Evolutionary conservation across 2,888 invertebrate species (phyloP), one percentile per base, ranked within the genome.

Genomic region (Ennomos fuscantarius): DNA sequence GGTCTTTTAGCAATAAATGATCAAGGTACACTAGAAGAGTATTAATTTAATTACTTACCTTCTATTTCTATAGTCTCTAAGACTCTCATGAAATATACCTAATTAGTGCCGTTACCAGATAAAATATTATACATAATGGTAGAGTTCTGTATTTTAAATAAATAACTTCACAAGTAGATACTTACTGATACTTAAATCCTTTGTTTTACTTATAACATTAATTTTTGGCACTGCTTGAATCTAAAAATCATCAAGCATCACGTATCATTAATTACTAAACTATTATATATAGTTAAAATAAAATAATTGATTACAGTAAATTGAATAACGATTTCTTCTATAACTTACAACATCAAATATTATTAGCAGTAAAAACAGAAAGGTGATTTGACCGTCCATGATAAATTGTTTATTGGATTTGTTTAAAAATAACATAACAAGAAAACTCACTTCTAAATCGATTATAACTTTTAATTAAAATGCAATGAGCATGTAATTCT

Each of bases 401-500:
- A 60, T 68, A 54, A 40, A 32, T 49, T 54, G 35, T 43, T 35
- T 33, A 37, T 1, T 11, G 13, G 24, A 24, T 24, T 24, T 45
- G 1, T 6, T 15, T 40, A 49, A 53, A 52, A 55, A 55, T 62
- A 58, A 58, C 41, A 53, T 37, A 56, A 47, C 44, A 33, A 61
- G 60, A 70, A 69, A 58, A 67, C 66, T 67, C 52, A 64, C 63
- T 57, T 50, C 56, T 35, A 60, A 74, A 74, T 66, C 74, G 74
- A 82, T 81, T 79, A 71, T 59, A 68, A 66, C 55, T 65, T 55
- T 65, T 75, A 75, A 81, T 84, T 70, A 68, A 82, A 84, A 76
- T 66, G 67, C 79, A 79, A 56, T 66, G 65, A 76, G 77, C 82
- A 72, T 84, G 77, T 77, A 81, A 82, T 81, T 62, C 57, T 61